Evolutionary conservation across 2,888 invertebrate species (phyloP).

Genomic region (Trichopria drosophilae): DNA sequence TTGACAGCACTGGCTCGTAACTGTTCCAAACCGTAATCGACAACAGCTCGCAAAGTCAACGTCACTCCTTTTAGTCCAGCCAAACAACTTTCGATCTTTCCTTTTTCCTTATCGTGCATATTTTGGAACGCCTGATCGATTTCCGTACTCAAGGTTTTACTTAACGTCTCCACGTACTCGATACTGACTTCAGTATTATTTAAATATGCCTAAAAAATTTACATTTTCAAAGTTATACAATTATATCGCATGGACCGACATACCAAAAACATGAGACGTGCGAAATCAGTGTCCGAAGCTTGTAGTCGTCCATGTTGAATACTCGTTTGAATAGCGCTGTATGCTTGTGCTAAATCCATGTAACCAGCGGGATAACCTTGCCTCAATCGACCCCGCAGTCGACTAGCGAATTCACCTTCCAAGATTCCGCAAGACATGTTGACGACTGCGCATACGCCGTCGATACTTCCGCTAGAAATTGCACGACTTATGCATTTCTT

Average conservation of each 20-base stretch:
- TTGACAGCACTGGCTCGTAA: conserved; percentile 79
- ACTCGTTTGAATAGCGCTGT: conserved; percentile 78
- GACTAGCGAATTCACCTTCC: conserved; percentile 80
- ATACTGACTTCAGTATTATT: conserved; percentile 91
- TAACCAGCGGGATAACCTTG: conserved; percentile 80
- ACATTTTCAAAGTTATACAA: conserved; percentile 9
- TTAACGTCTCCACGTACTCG: conserved; percentile 86
- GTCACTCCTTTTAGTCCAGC: conserved; percentile 64
- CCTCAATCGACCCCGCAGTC: conserved; percentile 73
- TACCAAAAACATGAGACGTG: conserved; percentile 77
- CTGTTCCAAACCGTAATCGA: conserved; percentile 81
- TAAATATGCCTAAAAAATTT: conserved; percentile 69
- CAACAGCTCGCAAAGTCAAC: conserved; percentile 66
- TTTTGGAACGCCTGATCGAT: conserved; percentile 67
- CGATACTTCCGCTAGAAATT: conserved; percentile 87
- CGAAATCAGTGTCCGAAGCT: conserved; percentile 77
- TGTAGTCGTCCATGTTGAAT: conserved; percentile 80
- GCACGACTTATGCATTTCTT: conserved; percentile 93
- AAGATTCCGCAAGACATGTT: conserved; percentile 88
- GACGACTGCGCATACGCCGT: conserved; percentile 94
- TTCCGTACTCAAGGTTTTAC: conserved; percentile 73
- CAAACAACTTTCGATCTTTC: conserved; percentile 74
- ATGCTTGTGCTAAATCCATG: conserved; percentile 78
- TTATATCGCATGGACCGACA: conserved; percentile 36
- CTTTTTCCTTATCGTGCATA: conserved; percentile 67